Evolutionary conservation across 64 coral and sea anemone species (phyloP), one percentile per base, ranked within the genome.

Genomic region (Orbicella faveolata): DNA sequence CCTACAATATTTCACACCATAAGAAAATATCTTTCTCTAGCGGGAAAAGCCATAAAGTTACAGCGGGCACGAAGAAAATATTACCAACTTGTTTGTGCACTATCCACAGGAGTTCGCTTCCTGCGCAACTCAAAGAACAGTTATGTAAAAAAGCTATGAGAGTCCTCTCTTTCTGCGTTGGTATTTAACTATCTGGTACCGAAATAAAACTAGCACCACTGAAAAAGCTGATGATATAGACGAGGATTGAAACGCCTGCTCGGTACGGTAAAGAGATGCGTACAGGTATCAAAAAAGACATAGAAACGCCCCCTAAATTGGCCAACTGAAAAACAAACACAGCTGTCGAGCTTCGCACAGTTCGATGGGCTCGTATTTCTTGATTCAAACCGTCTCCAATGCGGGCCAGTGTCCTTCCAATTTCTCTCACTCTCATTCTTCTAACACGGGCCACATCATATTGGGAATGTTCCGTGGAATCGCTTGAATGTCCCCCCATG

Each of bases 301-400:
- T 57, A 8, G 23, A 57, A 26, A 79, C 77, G n/a, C n/a, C 77
- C 52, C 25, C 48, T 25, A 59, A 26, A 57, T 79, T 52, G 9
- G 48, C 77, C 77, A 79, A 2, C 77, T 79, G 77, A 13, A 79
- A 15, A 26, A 79, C 52, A 19, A 57, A 13, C 7, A 85, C 41
- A 54, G 66, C 35, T 26, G 82, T 72, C 41, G 36, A 64, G 23
- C 7, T 23, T 34, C 44, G 34, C 20, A 21, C 20, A 83, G 61
- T 51, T 72, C 82, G 51, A 41, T 39, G 64, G 35, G 61, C 14
- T 20, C 11, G 17, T 3, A 37, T 26, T 73, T 52, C 63, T 85
- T 85, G 63, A 85, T 85, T 73, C 48, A 85, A 85, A 85, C 52
- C 72, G 82, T 85, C 82, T 72, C 82, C 82, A 17, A 85, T 85